These are phyloP conservation scores for Brachionus paranguensis DNA, from an alignment of 1,140 invertebrate genomes.

Conservation along the genomic window DNA sequence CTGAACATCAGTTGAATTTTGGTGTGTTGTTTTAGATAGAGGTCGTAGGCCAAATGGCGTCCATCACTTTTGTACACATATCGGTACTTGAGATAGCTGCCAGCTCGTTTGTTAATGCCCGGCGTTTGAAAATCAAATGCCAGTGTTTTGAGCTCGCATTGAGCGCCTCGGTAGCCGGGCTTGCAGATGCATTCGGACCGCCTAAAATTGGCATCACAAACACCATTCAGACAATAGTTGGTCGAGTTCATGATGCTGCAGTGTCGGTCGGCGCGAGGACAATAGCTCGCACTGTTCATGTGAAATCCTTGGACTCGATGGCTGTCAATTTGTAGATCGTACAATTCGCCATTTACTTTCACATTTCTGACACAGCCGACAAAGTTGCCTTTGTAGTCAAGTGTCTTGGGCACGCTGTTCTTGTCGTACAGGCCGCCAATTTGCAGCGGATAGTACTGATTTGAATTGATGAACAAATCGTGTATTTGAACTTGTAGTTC, in stretches of 20 bases:
- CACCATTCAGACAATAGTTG: conserved; percentile 64
- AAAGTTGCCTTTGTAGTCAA: conserved; percentile 34
- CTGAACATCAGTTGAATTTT: conserved; percentile 84
- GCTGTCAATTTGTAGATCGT: conserved; percentile 23
- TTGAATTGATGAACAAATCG: conserved; percentile 23
- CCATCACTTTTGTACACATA: conserved; percentile 48
- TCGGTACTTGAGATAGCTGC: conserved; percentile 88
- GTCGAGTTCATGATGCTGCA: neutral
- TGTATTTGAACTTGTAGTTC: conserved; percentile 33
- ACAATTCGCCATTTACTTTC: conserved; percentile 6
- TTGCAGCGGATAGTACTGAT: conserved; percentile 38
- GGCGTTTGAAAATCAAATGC: conserved; percentile 58
- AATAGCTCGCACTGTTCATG: neutral
- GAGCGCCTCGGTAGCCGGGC: conserved; percentile 68
- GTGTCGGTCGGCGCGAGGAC: neutral
- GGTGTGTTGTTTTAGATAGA: conserved; percentile 56
- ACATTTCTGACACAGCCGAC: conserved; percentile 17
- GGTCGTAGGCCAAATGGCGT: neutral
- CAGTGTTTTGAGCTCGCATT: conserved; percentile 69
- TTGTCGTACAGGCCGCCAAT: conserved; percentile 37
- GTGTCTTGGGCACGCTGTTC: neutral
- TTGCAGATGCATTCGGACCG: conserved; percentile 72
- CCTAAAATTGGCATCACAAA: conserved; percentile 76
- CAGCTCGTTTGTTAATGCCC: conserved; percentile 71
- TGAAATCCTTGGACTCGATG: neutral